Percentiles rank a stretch among this genome's conserved stretches.
These are phyloP conservation scores for Diglossa brunneiventris DNA, from an alignment of 2,113 vertebrate species.

Conservation along the genomic window DNA sequence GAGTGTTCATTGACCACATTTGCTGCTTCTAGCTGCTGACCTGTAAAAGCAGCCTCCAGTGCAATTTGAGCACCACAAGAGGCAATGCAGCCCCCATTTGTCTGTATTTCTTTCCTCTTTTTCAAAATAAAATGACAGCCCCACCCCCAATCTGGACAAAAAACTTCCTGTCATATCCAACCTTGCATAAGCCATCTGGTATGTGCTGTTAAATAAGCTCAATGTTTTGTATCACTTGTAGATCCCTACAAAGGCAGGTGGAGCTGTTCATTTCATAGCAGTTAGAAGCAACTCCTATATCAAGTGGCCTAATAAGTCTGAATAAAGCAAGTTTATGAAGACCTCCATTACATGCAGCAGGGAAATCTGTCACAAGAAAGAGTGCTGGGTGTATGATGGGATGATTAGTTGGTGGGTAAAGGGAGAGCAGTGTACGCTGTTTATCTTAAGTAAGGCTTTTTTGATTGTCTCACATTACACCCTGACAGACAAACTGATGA, in stretches of 20 bases:
- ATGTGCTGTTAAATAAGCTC: not conserved
- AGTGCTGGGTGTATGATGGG: not conserved
- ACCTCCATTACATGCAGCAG: not conserved
- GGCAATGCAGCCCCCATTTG: not conserved
- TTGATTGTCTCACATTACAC: not conserved
- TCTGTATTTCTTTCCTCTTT: not conserved
- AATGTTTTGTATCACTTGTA: not conserved
- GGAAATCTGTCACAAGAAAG: not conserved
- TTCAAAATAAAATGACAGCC: not conserved
- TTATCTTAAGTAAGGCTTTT: not conserved
- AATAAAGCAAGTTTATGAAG: not conserved
- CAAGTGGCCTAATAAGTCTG: not conserved
- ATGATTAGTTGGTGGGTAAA: not conserved
- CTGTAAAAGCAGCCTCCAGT: not conserved
- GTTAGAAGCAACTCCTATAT: not conserved
- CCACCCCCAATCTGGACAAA: not conserved
- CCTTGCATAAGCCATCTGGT: not conserved
- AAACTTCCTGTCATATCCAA: not conserved
- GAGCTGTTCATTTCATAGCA: not conserved
- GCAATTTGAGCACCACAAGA: not conserved
- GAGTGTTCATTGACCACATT: not conserved
- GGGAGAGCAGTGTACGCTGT: not conserved
- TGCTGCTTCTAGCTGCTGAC: not conserved
- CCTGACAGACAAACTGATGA: not conserved
- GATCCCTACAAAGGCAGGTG: not conserved